Conservation (phyloP, 1,140 invertebrate species). For the Epicauta chinensis region DNA sequence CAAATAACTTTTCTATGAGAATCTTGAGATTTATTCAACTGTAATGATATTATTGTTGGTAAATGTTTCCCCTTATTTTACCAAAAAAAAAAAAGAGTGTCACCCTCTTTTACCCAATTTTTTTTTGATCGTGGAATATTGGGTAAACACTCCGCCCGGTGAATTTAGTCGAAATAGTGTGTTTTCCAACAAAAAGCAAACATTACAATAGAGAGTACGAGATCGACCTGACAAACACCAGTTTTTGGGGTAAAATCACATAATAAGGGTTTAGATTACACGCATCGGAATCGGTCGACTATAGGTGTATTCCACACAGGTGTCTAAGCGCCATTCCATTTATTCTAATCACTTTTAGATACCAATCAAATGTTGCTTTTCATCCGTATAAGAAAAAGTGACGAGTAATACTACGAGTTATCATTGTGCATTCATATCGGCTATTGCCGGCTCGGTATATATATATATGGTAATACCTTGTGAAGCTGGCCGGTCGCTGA, state of each 20-base stretch:
- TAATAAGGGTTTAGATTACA: slow-evolving; percentile 36
- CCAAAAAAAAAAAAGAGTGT: slow-evolving; percentile 6
- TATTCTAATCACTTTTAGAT: neutral
- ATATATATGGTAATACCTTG: slow-evolving; percentile 41
- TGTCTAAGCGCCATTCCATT: slow-evolving; percentile 3
- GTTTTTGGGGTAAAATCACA: slow-evolving; percentile 32
- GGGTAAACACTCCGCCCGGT: slow-evolving; percentile 35
- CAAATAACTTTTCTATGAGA: slow-evolving; percentile 22
- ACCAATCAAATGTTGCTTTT: too few relatives aligned
- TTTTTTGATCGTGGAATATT: slow-evolving; percentile 17
- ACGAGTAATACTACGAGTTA: neutral
- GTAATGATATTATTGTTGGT: slow-evolving; percentile 15
- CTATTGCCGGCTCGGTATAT: slow-evolving; percentile 40
- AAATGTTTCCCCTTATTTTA: slow-evolving; percentile 2
- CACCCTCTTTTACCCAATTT: too few relatives aligned
- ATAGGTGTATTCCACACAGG: neutral
- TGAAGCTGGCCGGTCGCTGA: slow-evolving; percentile 42
- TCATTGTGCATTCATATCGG: slow-evolving; percentile 31
- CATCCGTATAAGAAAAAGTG: neutral
- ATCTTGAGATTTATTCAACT: slow-evolving; percentile 28
- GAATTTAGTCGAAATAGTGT: slow-evolving; percentile 32
- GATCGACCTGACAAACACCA: neutral
- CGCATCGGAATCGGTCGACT: slow-evolving; percentile 15
- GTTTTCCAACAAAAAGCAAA: slow-evolving; percentile 28
- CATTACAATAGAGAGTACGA: neutral